Conservation (phyloP, 2,888 invertebrate genomes). For the Metacarcinus magister region DNA sequence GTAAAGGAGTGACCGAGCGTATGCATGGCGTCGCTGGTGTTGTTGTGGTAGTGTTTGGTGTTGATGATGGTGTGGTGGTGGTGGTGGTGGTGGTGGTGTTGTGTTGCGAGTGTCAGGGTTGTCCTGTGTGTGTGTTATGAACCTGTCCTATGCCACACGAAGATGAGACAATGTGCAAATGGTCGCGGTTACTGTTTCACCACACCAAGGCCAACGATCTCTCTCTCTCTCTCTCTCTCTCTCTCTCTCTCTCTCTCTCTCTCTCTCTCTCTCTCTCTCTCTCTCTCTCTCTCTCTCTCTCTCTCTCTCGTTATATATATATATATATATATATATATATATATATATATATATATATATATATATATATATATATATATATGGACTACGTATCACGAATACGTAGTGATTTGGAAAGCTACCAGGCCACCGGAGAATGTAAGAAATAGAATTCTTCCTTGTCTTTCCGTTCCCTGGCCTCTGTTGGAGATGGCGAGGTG, state of each 20-base stretch:
- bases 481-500: not conserved
- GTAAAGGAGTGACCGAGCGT: not conserved
- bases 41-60: too few species aligned
- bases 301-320: constrained; percentile 41
- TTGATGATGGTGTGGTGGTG: not conserved
- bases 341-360: constrained; percentile 64
- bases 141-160: not conserved
- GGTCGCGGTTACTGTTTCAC: not conserved
- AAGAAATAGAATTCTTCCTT: not conserved
- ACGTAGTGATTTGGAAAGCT: not conserved
- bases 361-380: constrained; percentile 26
- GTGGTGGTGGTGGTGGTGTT: not conserved
- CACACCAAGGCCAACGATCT: not conserved
- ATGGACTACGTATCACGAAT: not conserved
- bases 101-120: not conserved
- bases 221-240: constrained; percentile 17
- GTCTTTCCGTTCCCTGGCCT: not conserved
- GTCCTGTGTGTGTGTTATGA: not conserved
- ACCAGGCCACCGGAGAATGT: not conserved
- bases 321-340: constrained; percentile 67
- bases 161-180: not conserved
- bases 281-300: not conserved
- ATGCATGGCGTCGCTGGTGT: not conserved
- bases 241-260: constrained; percentile 58
- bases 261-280: constrained; percentile 29